Percentiles rank a stretch among this genome's conserved stretches.
Evolutionary conservation across 2,888 invertebrate species (phyloP).

Genomic region (Nematopogon swammerdamellus): DNA sequence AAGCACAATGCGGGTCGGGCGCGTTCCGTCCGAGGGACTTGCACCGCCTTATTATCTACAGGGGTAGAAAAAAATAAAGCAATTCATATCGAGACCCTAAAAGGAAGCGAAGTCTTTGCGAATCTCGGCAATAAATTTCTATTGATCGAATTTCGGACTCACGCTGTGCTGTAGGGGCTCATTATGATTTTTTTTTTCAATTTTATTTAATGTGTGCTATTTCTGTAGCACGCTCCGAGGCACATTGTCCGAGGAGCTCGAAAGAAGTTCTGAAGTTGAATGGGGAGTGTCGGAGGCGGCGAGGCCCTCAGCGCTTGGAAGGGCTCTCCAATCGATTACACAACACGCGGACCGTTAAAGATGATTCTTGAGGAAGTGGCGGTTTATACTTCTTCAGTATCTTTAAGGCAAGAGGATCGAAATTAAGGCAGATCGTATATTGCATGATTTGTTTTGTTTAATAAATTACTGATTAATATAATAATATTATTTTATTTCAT

Average conservation of each 20-base stretch:
- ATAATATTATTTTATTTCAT: too few species aligned
- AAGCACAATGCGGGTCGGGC: conserved; percentile 30
- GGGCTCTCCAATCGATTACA: background rate
- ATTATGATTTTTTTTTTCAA: conserved; percentile 27
- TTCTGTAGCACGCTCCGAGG: too few species aligned
- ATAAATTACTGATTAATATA: too few species aligned
- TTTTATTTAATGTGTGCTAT: background rate
- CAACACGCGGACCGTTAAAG: background rate
- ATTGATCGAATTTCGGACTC: conserved; percentile 53
- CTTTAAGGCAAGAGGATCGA: too few species aligned
- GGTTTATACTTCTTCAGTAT: too few species aligned
- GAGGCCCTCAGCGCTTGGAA: background rate
- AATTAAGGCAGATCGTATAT: too few species aligned
- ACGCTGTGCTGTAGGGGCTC: conserved; percentile 52
- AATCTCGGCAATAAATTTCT: conserved; percentile 53
- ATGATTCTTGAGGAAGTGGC: too few species aligned
- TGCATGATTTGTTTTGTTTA: too few species aligned
- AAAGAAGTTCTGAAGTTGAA: background rate
- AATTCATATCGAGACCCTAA: conserved; percentile 28
- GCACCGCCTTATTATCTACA: conserved; percentile 39
- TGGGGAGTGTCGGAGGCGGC: background rate
- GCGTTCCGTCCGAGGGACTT: conserved; percentile 23
- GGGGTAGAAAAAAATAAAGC: background rate
- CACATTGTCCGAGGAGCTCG: background rate
- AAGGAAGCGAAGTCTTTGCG: conserved; percentile 46